Evolutionary conservation across 2,797 vertebrate species (phyloP), one percentile per base, ranked within the genome.

Genomic region (Sebastes taczanowskii): DNA sequence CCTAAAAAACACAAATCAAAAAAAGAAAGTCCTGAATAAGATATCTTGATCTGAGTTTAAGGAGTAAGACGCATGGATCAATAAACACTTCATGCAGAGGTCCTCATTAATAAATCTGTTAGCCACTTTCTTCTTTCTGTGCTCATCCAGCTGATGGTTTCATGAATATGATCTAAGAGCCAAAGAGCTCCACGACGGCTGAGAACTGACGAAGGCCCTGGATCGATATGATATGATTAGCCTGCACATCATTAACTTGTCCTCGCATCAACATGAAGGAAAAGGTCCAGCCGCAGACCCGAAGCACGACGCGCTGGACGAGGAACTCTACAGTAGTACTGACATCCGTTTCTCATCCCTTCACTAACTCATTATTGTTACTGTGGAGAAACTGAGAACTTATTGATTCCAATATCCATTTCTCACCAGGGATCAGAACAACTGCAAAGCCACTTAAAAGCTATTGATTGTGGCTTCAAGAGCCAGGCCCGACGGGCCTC

Each of bases 341-440:
- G 42, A 74, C 65, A 11, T 60, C 52, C 0, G 8, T 63, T 74
- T 74, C 59, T 87, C 30, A 63, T 88, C 38, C 38, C 66, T 65
- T 30, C 63, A 74, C 61, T 73, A 73, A 80, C 77, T 85, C 83
- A 81, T 84, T 78, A 91, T 79, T 72, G 67, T 83, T 77, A 69
- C 71, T 73, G 80, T 73, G 74, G 76, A 89, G 84, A 83, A 87
- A 80, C 86, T 74, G 84, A 90, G 87, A 88, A 87, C 52, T 27
- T 92, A 95, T 95, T 82, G 94, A 96, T 95, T 84, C 66, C 76
- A 89, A 93, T 95, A 94, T 94, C 89, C 86, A 89, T 93, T 90
- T 92, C 93, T 91, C 90, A 91, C 83, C 79, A 84, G 92, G 80
- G 90, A 95, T 93, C 81, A 84, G 77, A 86, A 71, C 86, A 91